These are phyloP conservation scores for Atta cephalotes DNA, from an alignment of 1,140 invertebrate genomes.

Conservation along the genomic window DNA sequence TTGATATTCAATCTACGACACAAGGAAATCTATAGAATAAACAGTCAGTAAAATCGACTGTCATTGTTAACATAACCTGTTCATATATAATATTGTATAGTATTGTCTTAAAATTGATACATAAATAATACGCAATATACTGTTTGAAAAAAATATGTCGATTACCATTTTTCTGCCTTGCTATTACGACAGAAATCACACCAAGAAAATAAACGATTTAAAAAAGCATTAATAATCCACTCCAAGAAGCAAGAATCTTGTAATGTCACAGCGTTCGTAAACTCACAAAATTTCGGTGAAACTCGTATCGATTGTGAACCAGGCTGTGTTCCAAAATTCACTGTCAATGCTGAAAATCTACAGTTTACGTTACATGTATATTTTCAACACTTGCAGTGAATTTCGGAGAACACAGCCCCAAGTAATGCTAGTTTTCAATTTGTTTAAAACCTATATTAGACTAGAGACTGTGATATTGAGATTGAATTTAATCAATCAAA, in stretches of 20 bases:
- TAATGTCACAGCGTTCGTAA: not conserved
- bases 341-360: too few relatives aligned
- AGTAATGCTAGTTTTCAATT: too few relatives aligned
- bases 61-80: conserved; percentile 53
- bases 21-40: conserved; percentile 16
- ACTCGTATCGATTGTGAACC: not conserved
- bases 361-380: too few relatives aligned
- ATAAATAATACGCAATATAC: not conserved
- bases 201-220: not conserved
- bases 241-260: not conserved
- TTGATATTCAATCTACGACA: not conserved
- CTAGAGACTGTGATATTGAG: too few relatives aligned
- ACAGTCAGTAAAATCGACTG: conserved; percentile 29
- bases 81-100: not conserved
- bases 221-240: not conserved
- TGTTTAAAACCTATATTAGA: too few relatives aligned
- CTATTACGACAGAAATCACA: conserved; percentile 4
- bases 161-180: conserved; percentile 64
- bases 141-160: not conserved
- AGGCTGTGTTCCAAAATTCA: too few relatives aligned
- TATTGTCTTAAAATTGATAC: not conserved
- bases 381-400: too few relatives aligned
- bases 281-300: not conserved
- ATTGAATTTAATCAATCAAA: too few relatives aligned
- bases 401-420: too few relatives aligned